phyloP scores from a whole-genome alignment of 2,888 invertebrate species.

The Drosophila lutescens region DNA sequence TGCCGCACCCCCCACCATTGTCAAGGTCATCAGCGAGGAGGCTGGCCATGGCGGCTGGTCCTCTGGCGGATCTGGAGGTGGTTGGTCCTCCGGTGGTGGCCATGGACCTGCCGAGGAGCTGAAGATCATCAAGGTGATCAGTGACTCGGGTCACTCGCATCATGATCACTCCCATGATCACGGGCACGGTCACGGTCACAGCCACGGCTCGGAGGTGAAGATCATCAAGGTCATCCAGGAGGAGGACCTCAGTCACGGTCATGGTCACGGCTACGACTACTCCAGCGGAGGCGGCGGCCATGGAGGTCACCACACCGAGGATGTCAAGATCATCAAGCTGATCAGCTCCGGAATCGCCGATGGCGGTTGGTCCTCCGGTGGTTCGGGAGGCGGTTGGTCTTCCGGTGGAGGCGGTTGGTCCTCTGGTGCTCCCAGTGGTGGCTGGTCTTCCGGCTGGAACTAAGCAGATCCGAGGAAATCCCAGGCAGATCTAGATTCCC shows the following conservation, averaged over 20 bases:
- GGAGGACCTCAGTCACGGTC: conserved; percentile 23
- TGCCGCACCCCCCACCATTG: conserved; percentile 25
- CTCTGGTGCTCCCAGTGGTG: too few relatives aligned
- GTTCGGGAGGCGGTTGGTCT: conserved; percentile 23
- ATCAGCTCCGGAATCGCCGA: conserved; percentile 34
- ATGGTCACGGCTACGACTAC: conserved; percentile 16
- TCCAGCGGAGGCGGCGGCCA: conserved; percentile 27
- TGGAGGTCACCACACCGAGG: conserved; percentile 24
- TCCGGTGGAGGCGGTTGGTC: conserved; percentile 8
- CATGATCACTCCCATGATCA: conserved; percentile 36
- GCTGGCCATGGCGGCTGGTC: conserved; percentile 12
- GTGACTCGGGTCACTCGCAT: conserved; percentile 8
- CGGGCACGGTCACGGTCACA: conserved; percentile 4
- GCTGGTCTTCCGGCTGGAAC: conserved; percentile 11
- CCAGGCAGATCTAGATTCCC: not conserved
- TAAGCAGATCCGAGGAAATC: conserved; percentile 28
- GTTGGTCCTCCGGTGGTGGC: conserved; percentile 2
- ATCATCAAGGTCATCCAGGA: conserved; percentile 57
- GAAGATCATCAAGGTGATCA: conserved; percentile 36
- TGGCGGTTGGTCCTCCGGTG: conserved; percentile 37
- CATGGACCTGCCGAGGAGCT: conserved; percentile 21
- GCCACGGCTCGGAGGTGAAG: conserved; percentile 43
- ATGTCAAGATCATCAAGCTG: conserved; percentile 44
- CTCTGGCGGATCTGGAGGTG: conserved; percentile 15
- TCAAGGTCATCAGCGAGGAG: conserved; percentile 40